Evolutionary conservation across 2,797 vertebrate species (phyloP), one percentile per base, ranked within the genome.

Genomic region (Myoxocephalus aenaeus): DNA sequence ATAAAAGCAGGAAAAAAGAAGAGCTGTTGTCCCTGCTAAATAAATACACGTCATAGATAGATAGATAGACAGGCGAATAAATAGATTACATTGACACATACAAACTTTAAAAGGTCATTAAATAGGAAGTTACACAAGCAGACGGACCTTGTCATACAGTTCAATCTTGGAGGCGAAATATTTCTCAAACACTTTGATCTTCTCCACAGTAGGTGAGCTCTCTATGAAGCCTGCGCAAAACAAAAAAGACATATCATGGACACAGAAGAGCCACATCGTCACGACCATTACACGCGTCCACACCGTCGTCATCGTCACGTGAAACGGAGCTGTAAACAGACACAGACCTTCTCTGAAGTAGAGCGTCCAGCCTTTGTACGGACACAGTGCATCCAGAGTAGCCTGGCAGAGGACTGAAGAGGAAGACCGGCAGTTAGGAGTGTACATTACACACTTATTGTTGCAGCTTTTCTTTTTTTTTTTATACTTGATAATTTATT

Each of bases 311-410:
- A 40, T 34, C 27, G 67, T 48, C 14, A 61, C 20, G 18, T 32
- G 7, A 48, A 40, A 65, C 0, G n/a, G 13, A 64, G 34, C n/a
- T 15, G 61, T 6, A 50, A 48, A 67, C 0, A 69, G 18, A 70
- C 22, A 63, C 15, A 11, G 93, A 98, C 98, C 96, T 95, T 99
- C 97, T 85, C 96, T 96, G 89, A 99, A 99, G 92, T 99, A 99
- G 69, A 97, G 96, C 12, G 93, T 89, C 98, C 98, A 99, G 73
- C 98, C 98, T 90, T 96, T 98, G 87, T 98, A 99, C 0, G 96
- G 97, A 92, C 95, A 95, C 75, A 91, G 84, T 0, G 91, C 85
- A 79, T 97, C 96, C 66, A 98, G 82, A 2, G 96, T 97, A 22
- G 95, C 85, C 14, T 97, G 98, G 59, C 15, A n/a, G 80, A 90